Evolutionary conservation across 1,140 invertebrate species (phyloP), one percentile per base, ranked within the genome.

Genomic region (Trissolcus basalis): DNA sequence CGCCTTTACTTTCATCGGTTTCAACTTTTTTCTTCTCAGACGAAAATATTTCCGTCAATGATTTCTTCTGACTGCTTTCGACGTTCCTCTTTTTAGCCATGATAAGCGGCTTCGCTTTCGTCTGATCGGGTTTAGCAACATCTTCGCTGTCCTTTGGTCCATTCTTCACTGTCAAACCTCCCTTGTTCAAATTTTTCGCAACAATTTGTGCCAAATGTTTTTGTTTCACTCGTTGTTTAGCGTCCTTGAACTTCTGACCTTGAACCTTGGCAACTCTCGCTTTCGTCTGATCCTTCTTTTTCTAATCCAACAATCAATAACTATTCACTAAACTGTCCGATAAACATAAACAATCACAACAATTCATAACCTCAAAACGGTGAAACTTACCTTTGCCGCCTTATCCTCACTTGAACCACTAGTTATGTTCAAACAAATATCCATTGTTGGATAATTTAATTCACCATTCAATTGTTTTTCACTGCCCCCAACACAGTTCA

Each of bases 151-250:
- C 12, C 12, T 36, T 32, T 56, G 6, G 2, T 27, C 54, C 36
- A 6, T 71, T 59, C 45, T 48, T 69, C 60, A 0, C 75, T 50
- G 16, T 50, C n/a, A 47, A 14, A 11, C 14, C 39, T 11, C 8
- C 39, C 41, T 15, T 35, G 6, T 47, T 14, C 12, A 82, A 71
- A 64, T 81, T 87, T 5, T 80, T 84, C 0, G 82, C 80, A 19
- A 87, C 84, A 51, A 87, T 87, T 39, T 64, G 6, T 10, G 79
- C 75, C 10, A 88, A 73, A 43, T 73, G 80, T 71, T 87, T 87
- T 72, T 87, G 87, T 54, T 85, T 87, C 14, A 88, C 61, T 79
- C 85, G 81, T n/a, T 75, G 61, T 47, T 77, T 80, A 5, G 59
- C 36, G 9, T 47, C 53, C 32, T 51, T 35, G 13, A 12, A 7